A percentile compares a stretch with the other conserved stretches of the same genome.
phyloP scores from a whole-genome alignment of 1,140 invertebrate genomes.

The Neelides sp. region DNA sequence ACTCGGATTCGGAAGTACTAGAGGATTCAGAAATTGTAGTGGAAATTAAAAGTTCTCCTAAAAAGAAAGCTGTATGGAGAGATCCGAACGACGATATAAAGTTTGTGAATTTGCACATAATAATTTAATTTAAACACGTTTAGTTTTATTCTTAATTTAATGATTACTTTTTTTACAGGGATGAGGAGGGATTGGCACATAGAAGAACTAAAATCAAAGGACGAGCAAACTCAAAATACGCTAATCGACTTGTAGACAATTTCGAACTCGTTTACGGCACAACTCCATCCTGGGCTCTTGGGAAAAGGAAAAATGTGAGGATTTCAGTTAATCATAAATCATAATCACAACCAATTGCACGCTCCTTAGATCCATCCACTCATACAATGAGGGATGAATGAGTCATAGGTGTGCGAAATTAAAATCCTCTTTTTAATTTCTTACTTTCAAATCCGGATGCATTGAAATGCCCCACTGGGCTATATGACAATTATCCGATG shows the following conservation, averaged over 20 bases:
- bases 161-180: too few species aligned
- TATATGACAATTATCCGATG: too few species aligned
- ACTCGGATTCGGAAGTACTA: too few species aligned
- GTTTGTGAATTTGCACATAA: too few species aligned
- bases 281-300: constrained; percentile 14
- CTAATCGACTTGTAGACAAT: constrained; percentile 6
- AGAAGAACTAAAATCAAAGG: constrained; percentile 2
- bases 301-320: not conserved
- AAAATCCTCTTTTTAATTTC: not conserved
- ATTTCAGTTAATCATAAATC: not conserved
- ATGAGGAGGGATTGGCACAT: constrained; percentile 14
- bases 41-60: too few species aligned
- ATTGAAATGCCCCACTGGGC: not conserved
- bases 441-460: not conserved
- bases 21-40: too few species aligned
- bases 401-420: not conserved
- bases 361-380: not conserved
- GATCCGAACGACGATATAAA: too few species aligned
- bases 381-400: not conserved
- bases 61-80: too few species aligned
- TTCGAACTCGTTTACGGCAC: constrained; percentile 13
- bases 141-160: too few species aligned
- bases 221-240: constrained; percentile 7
- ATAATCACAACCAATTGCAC: not conserved
- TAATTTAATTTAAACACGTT: too few species aligned